Evolutionary conservation across 2,113 vertebrate genomes (phyloP).

Genomic region (Calypte anna): DNA sequence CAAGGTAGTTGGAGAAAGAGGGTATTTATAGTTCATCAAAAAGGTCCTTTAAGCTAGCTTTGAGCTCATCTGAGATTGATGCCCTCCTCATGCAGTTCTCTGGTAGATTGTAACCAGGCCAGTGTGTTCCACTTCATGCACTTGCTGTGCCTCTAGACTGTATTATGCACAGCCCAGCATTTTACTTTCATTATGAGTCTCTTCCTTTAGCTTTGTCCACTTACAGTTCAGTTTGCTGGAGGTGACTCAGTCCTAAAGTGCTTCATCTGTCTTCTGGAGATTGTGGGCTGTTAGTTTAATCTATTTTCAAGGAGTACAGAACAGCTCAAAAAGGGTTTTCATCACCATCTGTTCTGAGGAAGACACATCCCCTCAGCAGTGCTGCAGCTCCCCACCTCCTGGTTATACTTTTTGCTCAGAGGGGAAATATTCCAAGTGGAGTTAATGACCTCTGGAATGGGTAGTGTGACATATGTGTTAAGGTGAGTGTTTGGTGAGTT

Average conservation of each 20-base stretch:
- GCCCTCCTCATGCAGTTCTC: neutral
- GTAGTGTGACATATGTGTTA: neutral
- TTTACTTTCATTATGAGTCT: neutral
- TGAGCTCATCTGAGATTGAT: conserved; percentile 10
- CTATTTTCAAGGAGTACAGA: conserved; percentile 26
- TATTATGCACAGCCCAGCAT: neutral
- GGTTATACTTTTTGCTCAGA: neutral
- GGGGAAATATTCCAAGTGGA: neutral
- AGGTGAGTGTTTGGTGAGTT: neutral
- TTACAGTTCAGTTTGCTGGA: neutral
- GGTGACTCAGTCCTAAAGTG: neutral
- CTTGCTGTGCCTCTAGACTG: neutral
- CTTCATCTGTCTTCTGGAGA: conserved; percentile 5
- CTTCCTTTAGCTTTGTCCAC: conserved; percentile 4
- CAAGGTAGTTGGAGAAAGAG: neutral
- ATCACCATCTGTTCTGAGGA: conserved; percentile 18
- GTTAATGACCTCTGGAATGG: neutral
- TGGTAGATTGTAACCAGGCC: neutral
- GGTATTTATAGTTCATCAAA: conserved; percentile 17
- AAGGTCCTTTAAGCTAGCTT: neutral
- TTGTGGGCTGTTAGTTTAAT: conserved; percentile 2
- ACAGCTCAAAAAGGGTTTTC: neutral
- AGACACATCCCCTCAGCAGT: neutral
- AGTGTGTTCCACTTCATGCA: neutral
- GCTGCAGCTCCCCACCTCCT: neutral